phyloP scores from a whole-genome alignment of 2,888 invertebrate genomes.

The Branchellion lobata region DNA sequence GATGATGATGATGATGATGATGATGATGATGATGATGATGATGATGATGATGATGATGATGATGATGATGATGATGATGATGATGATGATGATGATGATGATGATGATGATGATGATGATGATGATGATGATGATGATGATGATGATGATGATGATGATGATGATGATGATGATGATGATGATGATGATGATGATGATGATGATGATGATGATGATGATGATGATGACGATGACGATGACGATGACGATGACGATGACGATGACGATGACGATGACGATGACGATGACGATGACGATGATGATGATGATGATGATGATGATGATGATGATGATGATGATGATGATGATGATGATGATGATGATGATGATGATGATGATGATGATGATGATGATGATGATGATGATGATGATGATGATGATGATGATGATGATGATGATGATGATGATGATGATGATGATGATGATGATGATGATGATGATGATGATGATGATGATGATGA shows the following conservation, averaged over 20 bases:
- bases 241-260: background rate
- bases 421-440: constrained; percentile 7
- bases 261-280: constrained; percentile 17
- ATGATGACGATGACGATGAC: background rate
- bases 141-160: constrained; percentile 7
- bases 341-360: constrained; percentile 34
- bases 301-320: constrained; percentile 30
- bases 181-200: constrained; percentile 7
- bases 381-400: constrained; percentile 20
- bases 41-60: constrained; percentile 7
- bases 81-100: constrained; percentile 7
- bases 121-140: background rate
- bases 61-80: too few species aligned
- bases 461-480: constrained; percentile 7
- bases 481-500: background rate
- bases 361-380: constrained; percentile 32
- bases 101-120: constrained; percentile 1
- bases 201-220: too few species aligned
- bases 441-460: too few species aligned
- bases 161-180: too few species aligned
- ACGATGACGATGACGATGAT: constrained; percentile 21
- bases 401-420: too few species aligned
- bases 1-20: constrained; percentile 7
- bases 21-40: too few species aligned
- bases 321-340: constrained; percentile 31